phyloP scores from a whole-genome alignment of 2,797 vertebrate species.

The Diceros bicornis region DNA sequence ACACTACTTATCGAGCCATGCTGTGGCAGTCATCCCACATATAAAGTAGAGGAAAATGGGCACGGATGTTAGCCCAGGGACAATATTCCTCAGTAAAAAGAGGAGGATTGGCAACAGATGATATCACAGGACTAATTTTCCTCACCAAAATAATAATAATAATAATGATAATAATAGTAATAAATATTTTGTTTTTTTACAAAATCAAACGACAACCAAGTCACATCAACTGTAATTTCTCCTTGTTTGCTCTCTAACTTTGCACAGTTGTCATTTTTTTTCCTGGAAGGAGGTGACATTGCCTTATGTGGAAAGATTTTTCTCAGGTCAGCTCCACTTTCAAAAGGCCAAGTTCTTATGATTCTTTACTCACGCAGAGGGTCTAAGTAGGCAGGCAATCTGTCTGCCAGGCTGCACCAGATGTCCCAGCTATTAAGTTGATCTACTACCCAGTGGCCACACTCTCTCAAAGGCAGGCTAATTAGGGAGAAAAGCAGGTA shows the following conservation, averaged over 20 bases:
- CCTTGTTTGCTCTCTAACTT: neutral
- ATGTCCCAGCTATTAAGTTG: conserved; percentile 84
- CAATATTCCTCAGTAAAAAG: too few species aligned
- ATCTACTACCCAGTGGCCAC: conserved; percentile 79
- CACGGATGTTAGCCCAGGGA: too few species aligned
- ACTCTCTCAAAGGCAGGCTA: conserved; percentile 82
- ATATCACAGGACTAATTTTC: too few species aligned
- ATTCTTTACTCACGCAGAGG: conserved; percentile 55
- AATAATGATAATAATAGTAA: too few species aligned
- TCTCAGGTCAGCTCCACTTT: conserved; percentile 67
- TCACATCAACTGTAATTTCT: neutral
- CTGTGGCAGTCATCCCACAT: too few species aligned
- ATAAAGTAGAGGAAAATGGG: too few species aligned
- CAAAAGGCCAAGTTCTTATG: conserved; percentile 73
- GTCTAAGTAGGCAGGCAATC: conserved; percentile 68
- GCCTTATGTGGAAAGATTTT: conserved; percentile 49
- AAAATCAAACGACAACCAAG: neutral
- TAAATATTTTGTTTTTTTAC: neutral
- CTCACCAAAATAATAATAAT: too few species aligned
- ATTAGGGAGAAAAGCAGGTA: conserved; percentile 86
- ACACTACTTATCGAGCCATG: too few species aligned
- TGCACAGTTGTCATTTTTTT: too few species aligned
- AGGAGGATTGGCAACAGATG: too few species aligned
- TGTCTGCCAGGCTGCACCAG: conserved; percentile 81
- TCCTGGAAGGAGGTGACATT: conserved; percentile 41